Evolutionary conservation across 1,140 invertebrate genomes (phyloP).

Genomic region (Platyscapa corneri): DNA sequence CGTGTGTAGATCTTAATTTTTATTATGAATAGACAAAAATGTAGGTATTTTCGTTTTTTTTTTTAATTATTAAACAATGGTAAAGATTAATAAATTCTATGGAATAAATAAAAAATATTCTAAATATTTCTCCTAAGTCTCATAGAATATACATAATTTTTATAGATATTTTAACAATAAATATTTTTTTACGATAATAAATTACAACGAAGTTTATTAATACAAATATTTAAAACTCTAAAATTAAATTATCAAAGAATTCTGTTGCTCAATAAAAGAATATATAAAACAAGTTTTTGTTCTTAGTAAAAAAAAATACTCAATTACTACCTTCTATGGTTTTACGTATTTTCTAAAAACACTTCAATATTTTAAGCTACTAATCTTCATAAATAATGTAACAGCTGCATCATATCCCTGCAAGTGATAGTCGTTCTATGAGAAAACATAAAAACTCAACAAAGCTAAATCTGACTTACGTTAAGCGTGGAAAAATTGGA

Average conservation of each 20-base stretch:
- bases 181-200: too few relatives aligned
- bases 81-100: too few relatives aligned
- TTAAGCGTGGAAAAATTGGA: neutral
- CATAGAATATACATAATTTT: too few relatives aligned
- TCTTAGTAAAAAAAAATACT: neutral
- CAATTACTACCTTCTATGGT: neutral
- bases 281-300: neutral
- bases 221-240: too few relatives aligned
- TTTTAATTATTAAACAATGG: too few relatives aligned
- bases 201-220: too few relatives aligned
- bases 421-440: neutral
- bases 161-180: too few relatives aligned
- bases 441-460: neutral
- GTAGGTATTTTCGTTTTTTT: too few relatives aligned
- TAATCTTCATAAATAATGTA: conserved; percentile 19
- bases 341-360: conserved; percentile 14
- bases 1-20: too few relatives aligned
- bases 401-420: neutral
- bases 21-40: too few relatives aligned
- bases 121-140: too few relatives aligned
- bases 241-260: neutral
- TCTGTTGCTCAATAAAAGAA: neutral
- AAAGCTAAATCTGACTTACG: neutral
- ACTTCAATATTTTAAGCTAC: neutral
- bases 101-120: too few relatives aligned